Conservation (phyloP, 2,888 invertebrate genomes). For the Tinea pellionella region DNA sequence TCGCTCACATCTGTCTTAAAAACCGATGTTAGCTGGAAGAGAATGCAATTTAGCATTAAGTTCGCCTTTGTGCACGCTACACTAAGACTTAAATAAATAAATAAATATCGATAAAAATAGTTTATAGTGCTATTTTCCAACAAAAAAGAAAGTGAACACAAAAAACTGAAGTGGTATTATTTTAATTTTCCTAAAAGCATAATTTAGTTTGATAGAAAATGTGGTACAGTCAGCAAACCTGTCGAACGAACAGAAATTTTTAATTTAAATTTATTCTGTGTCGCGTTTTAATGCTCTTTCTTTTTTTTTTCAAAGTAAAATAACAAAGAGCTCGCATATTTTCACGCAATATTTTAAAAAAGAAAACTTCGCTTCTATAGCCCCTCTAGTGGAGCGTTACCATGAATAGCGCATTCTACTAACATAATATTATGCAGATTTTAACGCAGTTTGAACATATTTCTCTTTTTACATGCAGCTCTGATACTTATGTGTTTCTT, state of each 20-base stretch:
- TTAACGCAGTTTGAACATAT: neutral
- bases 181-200: neutral
- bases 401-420: slow-evolving; percentile 22
- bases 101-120: no score
- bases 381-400: slow-evolving; percentile 29
- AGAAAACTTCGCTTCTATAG: slow-evolving; percentile 30
- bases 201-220: neutral
- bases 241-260: neutral
- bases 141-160: neutral
- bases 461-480: neutral
- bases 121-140: neutral
- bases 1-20: no score
- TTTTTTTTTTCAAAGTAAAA: slow-evolving; percentile 1
- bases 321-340: slow-evolving; percentile 22
- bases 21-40: no score
- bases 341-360: slow-evolving; percentile 39
- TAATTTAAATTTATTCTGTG: slow-evolving; percentile 2
- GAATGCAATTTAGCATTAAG: no score
- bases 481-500: neutral
- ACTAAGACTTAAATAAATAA: no score
- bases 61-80: no score
- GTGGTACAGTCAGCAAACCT: neutral
- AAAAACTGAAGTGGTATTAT: neutral
- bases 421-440: slow-evolving; percentile 12
- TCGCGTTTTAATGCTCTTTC: slow-evolving; percentile 1